Conservation (phyloP, 1,140 invertebrate genomes). For the Copidosoma floridanum region DNA sequence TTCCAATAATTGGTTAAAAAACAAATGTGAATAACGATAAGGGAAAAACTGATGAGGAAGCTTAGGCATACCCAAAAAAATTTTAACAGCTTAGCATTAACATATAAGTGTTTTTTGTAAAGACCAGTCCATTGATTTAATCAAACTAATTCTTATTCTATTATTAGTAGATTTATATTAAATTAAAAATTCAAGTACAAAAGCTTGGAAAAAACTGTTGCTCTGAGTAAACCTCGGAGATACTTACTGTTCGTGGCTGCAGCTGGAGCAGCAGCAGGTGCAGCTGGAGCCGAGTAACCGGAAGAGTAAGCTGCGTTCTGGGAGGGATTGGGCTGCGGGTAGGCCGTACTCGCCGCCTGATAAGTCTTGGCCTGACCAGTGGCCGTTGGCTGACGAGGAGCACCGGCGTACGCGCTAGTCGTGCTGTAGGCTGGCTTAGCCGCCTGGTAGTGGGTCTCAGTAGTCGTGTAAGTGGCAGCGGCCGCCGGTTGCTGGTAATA, state of each 20-base stretch:
- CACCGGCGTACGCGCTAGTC: conserved; percentile 64
- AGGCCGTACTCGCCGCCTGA: conserved; percentile 53
- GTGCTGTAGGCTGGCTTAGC: conserved; percentile 65
- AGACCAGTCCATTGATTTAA: no score
- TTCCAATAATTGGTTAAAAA: no score
- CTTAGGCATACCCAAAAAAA: background rate
- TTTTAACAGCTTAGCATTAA: background rate
- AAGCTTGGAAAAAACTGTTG: no score
- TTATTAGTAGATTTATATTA: no score
- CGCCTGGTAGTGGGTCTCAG: conserved; percentile 66
- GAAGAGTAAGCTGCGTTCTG: conserved; percentile 54
- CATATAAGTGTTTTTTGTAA: no score
- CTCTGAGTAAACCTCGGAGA: no score
- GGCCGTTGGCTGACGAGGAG: conserved; percentile 60
- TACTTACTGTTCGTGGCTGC: conserved; percentile 55
- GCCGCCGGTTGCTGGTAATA: conserved; percentile 70
- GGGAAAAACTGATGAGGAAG: background rate
- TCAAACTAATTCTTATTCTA: no score
- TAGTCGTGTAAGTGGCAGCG: conserved; percentile 66
- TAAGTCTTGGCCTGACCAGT: conserved; percentile 59
- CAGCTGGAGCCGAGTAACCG: conserved; percentile 58
- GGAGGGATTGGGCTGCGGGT: conserved; percentile 52
- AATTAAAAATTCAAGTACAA: no score
- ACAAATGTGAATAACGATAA: background rate
- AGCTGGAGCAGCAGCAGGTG: conserved; percentile 61